phyloP scores from a whole-genome alignment of 2,113 vertebrate species.

The Urocitellus parryii region DNA sequence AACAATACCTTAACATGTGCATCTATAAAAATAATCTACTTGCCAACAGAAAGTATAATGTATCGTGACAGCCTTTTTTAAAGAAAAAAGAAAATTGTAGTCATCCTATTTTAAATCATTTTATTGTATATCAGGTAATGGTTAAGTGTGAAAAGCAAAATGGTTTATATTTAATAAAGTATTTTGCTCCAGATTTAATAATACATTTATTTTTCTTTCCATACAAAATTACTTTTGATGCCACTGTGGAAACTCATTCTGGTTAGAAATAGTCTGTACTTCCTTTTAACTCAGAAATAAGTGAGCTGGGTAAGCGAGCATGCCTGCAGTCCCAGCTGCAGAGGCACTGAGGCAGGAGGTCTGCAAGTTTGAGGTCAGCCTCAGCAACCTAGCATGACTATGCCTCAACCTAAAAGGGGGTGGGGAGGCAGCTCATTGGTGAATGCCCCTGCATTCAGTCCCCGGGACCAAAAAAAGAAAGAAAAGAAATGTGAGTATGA shows the following conservation, averaged over 20 bases:
- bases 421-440: not conserved
- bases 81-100: not conserved
- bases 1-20: not conserved
- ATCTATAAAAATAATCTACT: not conserved
- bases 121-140: not conserved
- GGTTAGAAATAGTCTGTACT: not conserved
- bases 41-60: conserved; percentile 35
- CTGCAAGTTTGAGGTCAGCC: not conserved
- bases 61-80: conserved; percentile 4
- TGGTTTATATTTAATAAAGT: conserved; percentile 39
- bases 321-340: too few species aligned
- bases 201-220: not conserved
- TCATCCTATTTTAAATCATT: conserved; percentile 53
- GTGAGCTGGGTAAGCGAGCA: not conserved
- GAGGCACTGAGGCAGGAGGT: not conserved
- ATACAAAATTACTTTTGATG: conserved; percentile 15
- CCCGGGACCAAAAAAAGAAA: not conserved
- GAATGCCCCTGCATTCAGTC: not conserved
- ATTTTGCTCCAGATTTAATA: conserved; percentile 52
- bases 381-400: not conserved
- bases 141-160: conserved; percentile 36
- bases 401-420: not conserved
- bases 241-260: not conserved
- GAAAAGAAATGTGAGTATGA: not conserved
- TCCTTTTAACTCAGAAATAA: not conserved